phyloP scores from a whole-genome alignment of 1,140 invertebrate genomes.

The Eciton burchellii region DNA sequence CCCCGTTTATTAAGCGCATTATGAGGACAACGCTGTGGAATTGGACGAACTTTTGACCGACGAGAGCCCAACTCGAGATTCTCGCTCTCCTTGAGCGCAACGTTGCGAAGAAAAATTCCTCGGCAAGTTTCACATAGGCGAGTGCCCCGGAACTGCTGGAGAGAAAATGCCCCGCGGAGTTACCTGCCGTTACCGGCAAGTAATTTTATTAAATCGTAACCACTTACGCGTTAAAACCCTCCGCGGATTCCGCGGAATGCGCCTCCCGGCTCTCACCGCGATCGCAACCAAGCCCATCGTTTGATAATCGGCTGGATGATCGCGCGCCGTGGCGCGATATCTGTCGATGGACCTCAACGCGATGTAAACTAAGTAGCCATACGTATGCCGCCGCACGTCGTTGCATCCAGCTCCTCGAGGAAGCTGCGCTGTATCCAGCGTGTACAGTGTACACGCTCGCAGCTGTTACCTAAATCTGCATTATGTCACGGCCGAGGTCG shows the following conservation, averaged over 20 bases:
- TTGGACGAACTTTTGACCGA: constrained; percentile 46
- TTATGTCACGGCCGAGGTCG: constrained; percentile 33
- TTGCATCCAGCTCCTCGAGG: constrained; percentile 47
- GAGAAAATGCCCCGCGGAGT: constrained; percentile 38
- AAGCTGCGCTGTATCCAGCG: constrained; percentile 13
- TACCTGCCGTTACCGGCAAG: constrained; percentile 38
- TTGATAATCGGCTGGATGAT: constrained; percentile 14
- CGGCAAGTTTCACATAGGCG: constrained; percentile 1
- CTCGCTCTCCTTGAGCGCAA: constrained; percentile 8
- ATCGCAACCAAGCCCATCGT: constrained; percentile 14
- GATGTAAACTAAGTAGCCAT: constrained; percentile 42
- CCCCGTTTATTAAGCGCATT: constrained; percentile 27
- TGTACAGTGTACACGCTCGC: constrained; percentile 41
- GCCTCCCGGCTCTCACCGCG: background rate
- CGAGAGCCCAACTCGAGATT: constrained; percentile 38
- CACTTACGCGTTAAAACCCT: constrained; percentile 10
- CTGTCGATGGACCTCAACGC: constrained; percentile 48
- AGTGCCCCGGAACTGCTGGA: constrained; percentile 34
- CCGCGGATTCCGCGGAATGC: background rate
- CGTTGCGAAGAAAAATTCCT: constrained; percentile 31
- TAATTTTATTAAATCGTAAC: constrained; percentile 45
- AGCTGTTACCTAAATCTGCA: constrained; percentile 59
- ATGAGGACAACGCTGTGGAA: constrained; percentile 34
- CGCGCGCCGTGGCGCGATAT: background rate
- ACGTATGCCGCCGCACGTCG: constrained; percentile 49